A percentile compares a stretch with the other conserved stretches of the same genome.
These are phyloP conservation scores for Halocaridina rubra DNA, from an alignment of 2,888 invertebrate species.

Conservation along the genomic window DNA sequence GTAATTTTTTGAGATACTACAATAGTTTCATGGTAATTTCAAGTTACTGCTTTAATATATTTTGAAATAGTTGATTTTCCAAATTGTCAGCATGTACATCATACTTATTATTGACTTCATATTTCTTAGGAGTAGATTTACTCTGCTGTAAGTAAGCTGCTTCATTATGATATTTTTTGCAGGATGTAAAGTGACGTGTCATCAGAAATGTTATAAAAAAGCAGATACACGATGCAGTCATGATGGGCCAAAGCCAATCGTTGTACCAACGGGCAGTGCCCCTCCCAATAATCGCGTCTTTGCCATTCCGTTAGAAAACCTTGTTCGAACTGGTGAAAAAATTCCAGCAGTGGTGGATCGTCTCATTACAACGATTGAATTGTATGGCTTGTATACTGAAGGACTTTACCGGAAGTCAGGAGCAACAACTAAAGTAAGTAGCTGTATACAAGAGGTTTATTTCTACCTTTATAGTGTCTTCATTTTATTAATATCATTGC, in stretches of 20 bases:
- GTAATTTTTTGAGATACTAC: too few species aligned
- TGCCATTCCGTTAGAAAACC: slow-evolving; percentile 80
- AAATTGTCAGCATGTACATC: too few species aligned
- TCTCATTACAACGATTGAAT: slow-evolving; percentile 89
- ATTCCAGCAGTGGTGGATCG: slow-evolving; percentile 90
- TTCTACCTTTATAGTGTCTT: too few species aligned
- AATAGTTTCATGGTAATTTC: too few species aligned
- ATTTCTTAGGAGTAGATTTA: too few species aligned
- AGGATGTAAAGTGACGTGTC: slow-evolving; percentile 90
- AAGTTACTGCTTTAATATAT: too few species aligned
- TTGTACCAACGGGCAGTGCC: slow-evolving; percentile 47
- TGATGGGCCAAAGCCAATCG: slow-evolving; percentile 59
- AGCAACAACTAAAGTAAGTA: slow-evolving; percentile 66
- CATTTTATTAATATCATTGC: too few species aligned
- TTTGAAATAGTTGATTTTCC: too few species aligned
- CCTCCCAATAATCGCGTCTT: slow-evolving; percentile 74
- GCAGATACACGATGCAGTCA: slow-evolving; percentile 72
- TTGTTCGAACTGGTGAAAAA: slow-evolving; percentile 71
- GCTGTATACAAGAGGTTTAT: too few species aligned
- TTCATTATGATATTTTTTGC: slow-evolving; percentile 65
- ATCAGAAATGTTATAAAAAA: slow-evolving; percentile 91
- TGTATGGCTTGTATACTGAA: slow-evolving; percentile 90
- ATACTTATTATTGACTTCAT: too few species aligned
- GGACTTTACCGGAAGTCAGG: slow-evolving; percentile 93
- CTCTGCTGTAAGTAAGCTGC: slow-evolving; percentile 72